Evolutionary conservation across 2,888 invertebrate genomes (phyloP).

Genomic region (Ectobius pallidus): DNA sequence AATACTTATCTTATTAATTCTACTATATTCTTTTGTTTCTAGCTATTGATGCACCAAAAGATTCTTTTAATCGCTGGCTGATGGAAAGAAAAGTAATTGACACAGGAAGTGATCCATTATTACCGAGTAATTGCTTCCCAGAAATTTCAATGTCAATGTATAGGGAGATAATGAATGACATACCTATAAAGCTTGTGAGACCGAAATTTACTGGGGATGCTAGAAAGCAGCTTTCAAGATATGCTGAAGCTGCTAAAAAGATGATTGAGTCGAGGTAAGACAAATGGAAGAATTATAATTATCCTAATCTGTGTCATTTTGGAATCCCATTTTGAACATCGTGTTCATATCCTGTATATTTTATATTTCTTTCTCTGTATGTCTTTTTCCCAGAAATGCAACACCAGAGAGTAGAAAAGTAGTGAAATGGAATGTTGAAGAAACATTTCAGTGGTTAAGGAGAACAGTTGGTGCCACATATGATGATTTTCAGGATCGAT

Average conservation of each 20-base stretch:
- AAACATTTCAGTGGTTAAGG: conserved; percentile 94
- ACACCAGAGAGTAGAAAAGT: conserved; percentile 94
- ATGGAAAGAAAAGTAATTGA: conserved; percentile 94
- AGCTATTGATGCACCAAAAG: conserved; percentile 91
- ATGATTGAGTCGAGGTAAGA: conserved; percentile 84
- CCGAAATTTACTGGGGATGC: conserved; percentile 96
- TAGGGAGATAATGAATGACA: conserved; percentile 97
- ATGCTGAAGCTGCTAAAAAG: conserved; percentile 96
- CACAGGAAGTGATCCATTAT: conserved; percentile 85
- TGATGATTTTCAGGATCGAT: conserved; percentile 88
- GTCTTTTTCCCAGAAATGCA: conserved; percentile 67
- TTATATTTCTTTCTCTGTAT: background rate
- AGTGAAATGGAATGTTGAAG: conserved; percentile 98
- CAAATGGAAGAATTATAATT: background rate
- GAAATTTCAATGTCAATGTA: conserved; percentile 96
- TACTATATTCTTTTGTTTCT: too few relatives aligned
- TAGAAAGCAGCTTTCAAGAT: conserved; percentile 88
- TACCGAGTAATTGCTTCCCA: conserved; percentile 90
- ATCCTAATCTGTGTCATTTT: background rate
- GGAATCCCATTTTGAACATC: background rate
- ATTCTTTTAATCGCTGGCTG: conserved; percentile 95
- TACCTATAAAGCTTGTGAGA: conserved; percentile 93
- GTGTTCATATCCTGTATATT: background rate
- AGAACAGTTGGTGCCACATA: conserved; percentile 92
- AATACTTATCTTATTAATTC: too few relatives aligned